Conservation (phyloP, 2,888 invertebrate genomes). For the Strigamia crassipes region DNA sequence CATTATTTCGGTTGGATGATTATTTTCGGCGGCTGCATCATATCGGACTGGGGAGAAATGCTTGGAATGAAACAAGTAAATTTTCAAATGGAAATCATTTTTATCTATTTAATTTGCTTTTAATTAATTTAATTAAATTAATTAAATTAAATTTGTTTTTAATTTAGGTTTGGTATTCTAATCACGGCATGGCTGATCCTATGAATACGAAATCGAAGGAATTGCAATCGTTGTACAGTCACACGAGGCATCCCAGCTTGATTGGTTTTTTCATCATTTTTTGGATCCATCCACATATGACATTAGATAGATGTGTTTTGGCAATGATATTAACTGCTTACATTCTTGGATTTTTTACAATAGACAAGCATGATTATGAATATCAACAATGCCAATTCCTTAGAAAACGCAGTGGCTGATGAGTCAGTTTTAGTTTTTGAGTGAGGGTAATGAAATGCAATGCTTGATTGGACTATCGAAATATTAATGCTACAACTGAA, state of each 20-base stretch:
- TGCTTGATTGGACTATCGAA: no score
- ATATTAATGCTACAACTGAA: no score
- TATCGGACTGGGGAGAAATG: slow-evolving; percentile 49
- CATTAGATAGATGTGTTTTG: slow-evolving; percentile 48
- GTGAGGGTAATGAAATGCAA: background rate
- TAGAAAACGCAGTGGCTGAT: no score
- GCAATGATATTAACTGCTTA: slow-evolving; percentile 48
- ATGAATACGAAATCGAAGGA: slow-evolving; percentile 47
- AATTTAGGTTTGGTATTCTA: background rate
- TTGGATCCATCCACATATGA: slow-evolving; percentile 50
- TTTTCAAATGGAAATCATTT: slow-evolving; percentile 47
- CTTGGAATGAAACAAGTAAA: slow-evolving; percentile 50
- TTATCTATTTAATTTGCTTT: background rate
- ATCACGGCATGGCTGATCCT: slow-evolving; percentile 43
- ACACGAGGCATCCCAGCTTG: slow-evolving; percentile 51
- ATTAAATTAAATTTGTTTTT: no score
- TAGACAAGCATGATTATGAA: background rate
- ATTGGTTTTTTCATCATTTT: slow-evolving; percentile 47
- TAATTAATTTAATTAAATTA: no score
- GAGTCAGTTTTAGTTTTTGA: no score
- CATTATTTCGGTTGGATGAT: slow-evolving; percentile 48
- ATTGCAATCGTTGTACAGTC: slow-evolving; percentile 47
- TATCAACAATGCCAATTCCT: background rate
- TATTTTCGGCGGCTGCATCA: slow-evolving; percentile 48
- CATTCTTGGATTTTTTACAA: slow-evolving; percentile 45